phyloP scores from a whole-genome alignment of 2,888 invertebrate species.

The Nemurella pictetii region DNA sequence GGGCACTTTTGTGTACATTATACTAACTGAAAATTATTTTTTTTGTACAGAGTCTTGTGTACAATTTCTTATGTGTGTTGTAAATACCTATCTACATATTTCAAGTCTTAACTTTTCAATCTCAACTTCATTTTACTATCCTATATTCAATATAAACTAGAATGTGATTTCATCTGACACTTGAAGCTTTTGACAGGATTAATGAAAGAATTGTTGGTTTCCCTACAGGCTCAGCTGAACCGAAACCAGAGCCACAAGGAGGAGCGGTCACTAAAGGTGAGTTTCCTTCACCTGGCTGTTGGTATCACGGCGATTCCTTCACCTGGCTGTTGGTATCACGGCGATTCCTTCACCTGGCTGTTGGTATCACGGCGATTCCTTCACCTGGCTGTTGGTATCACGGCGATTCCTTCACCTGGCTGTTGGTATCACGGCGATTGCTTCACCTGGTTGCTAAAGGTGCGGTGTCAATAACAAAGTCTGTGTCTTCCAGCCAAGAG shows the following conservation, averaged over 20 bases:
- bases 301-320: background rate
- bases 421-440: too few species aligned
- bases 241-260: constrained; percentile 17
- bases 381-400: too few species aligned
- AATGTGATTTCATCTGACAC: background rate
- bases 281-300: background rate
- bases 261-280: constrained; percentile 16
- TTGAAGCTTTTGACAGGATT: background rate
- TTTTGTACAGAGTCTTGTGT: background rate
- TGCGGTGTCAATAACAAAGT: too few species aligned
- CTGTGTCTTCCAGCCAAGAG: constrained; percentile 2
- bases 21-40: background rate
- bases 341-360: background rate
- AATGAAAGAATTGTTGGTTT: background rate
- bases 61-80: background rate
- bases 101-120: background rate
- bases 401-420: too few species aligned
- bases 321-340: background rate
- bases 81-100: background rate
- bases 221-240: background rate
- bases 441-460: too few species aligned
- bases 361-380: background rate
- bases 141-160: background rate
- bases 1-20: background rate
- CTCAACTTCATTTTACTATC: background rate